Evolutionary conservation across 2,888 invertebrate species (phyloP), one percentile per base, ranked within the genome.

Genomic region (Agrochola lychnidis): DNA sequence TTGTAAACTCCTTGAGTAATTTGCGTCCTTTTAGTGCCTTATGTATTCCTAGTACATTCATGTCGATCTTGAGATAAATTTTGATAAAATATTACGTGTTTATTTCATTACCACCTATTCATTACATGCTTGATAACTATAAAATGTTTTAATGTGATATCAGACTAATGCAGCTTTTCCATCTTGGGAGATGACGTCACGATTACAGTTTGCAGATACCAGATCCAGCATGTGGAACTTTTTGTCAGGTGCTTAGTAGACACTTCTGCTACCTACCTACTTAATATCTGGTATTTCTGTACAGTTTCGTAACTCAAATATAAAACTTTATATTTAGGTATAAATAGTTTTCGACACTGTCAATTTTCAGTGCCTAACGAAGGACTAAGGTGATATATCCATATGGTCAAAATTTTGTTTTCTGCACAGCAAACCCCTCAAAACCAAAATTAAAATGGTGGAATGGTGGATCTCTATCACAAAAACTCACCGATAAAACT

Each of bases 21-120:
- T 95, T 94, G 95, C 93, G 90, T 94, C 90, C 92, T 94, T 90
- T 93, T 94, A 93, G 92, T 91, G 88, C 88, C 85, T 90, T 90
- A 92, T 94, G 92, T 90, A 91, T 90, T 91, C 92, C 92, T 93
- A 91, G 94, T 94, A 93, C 92, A 85, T 89, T 70, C 84, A 84
- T 86, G 87, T 88, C 87, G 87, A 90, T 79, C 85, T 83, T 48
- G 19, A 86, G 87, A 88, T 91, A 89, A 90, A 91, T 90, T 90
- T 81, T 84, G 81, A 87, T 91, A 89, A 92, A 88, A 87, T 90
- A 90, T 80, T 82, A 80, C 78, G 76, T 83, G 87, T 84, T 83
- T 82, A 79, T 85, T 83, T 87, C 67, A 84, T 82, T 85, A 74
- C 56, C 45, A 25, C 14, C 10, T 75, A 76, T 82, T 63, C 30